Base-by-base conservation (phyloP, 2,888 invertebrate species). In the Timandra comae region DNA sequence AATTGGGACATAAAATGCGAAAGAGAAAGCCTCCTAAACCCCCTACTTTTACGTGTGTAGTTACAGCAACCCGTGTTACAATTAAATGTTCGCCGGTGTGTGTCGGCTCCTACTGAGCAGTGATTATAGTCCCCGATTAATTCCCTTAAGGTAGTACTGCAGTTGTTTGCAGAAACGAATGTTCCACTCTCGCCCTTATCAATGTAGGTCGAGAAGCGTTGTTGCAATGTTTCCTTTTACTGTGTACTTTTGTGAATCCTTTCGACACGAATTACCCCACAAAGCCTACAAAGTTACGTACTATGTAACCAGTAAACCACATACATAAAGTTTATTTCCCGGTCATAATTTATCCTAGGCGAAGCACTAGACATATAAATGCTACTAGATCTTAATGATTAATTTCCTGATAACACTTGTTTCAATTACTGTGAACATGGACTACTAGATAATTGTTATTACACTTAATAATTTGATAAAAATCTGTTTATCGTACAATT, bases 131-230 rank as follows among this genome's bases (percentile, higher is more conserved):
- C 52, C 58, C 51, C 51, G 53, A 66, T 57, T 60, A 65, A 59
- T 59, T 61, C 58, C 51, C 57, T 43, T 56, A 52, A 6, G 3
- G 16, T 48, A 43, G 45, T 49, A 38, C 30, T 42, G 33, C 44
- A 48, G 43, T 53, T 67, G 67, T 69, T 69, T 66, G 63, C 54
- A 56, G 61, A 61, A 11, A 10, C 9, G 24, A 4, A 24, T 9
- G 53, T 61, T 59, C 54, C 56, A 19, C 12, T 13, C 12, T 26
- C 23, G 35, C 36, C 65, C 62, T 81, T 80, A 82, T 82, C 81
- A 72, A 81, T 59, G 57, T 79, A 47, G 81, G 81, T 72, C 79
- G 69, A 58, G 54, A 58, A 56, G 49, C 47, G 66, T 62, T 71
- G 71, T 56, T 60, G 75, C 76, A 75, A 75, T 72, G 60, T 77